Percentiles rank a stretch among this genome's conserved stretches.
Conservation (phyloP, 2,797 vertebrate species). For the Lithobates sylvaticus region DNA sequence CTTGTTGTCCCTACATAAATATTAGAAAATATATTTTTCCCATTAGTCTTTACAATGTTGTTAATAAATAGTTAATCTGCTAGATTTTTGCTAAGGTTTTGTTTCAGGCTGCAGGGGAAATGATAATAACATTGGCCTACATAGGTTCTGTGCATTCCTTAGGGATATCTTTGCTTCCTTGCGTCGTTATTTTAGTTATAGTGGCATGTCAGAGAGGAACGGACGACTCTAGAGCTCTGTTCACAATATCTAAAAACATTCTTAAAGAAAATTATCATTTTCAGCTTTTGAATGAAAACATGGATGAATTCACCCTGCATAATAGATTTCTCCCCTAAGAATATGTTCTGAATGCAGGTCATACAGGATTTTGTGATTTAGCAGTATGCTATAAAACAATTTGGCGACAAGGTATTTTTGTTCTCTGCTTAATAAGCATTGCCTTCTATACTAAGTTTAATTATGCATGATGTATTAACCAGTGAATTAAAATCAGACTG, state of each 20-base stretch:
- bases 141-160: slow-evolving; percentile 21
- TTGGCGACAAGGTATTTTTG: slow-evolving; percentile 2
- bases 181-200: slow-evolving; percentile 50
- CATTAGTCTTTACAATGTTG: not conserved
- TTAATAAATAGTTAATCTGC: slow-evolving; percentile 1
- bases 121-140: slow-evolving; percentile 46
- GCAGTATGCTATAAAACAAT: not conserved
- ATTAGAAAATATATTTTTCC: not conserved
- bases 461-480: slow-evolving; percentile 16
- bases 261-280: not conserved
- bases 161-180: slow-evolving; percentile 39
- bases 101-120: slow-evolving; percentile 39
- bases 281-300: not conserved
- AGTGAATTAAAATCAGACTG: not conserved
- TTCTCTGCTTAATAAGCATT: not conserved
- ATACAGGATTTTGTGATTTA: not conserved
- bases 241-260: not conserved
- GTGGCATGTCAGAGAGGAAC: slow-evolving; percentile 22
- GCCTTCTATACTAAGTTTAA: slow-evolving; percentile 8
- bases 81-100: slow-evolving; percentile 14
- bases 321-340: not conserved
- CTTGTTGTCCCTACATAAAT: not conserved
- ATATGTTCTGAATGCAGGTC: not conserved
- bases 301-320: not conserved
- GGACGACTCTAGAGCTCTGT: slow-evolving; percentile 7